Evolutionary conservation across 2,888 invertebrate species (phyloP), one percentile per base, ranked within the genome.

Genomic region (Himalopsyche japonica): DNA sequence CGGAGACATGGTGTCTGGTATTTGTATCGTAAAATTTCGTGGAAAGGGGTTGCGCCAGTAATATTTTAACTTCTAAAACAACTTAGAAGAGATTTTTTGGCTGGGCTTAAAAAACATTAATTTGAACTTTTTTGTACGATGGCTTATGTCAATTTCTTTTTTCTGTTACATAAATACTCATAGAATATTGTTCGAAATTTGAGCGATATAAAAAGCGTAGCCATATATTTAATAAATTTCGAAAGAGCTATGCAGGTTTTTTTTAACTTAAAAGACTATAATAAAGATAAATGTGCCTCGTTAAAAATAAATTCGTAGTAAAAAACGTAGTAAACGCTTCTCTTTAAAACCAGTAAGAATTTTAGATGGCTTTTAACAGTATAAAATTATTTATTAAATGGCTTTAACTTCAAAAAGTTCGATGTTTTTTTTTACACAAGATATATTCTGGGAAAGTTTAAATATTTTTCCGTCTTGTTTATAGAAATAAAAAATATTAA

Each of bases 11-110:
- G 76, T 77, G 82, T 82, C 82, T 82, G 82, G 47, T 47, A 49
- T 82, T 78, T 82, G 82, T 82, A 82, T 82, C 82, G 82, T 82
- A 76, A 82, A 82, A 82, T 76, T 81, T 49, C 32, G 49, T 20
- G 48, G 47, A 82, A 81, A 30, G 81, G 43, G 57, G 70, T 70
- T 49, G 27, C 27, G 57, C 77, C 30, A 77, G 57, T 57, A 57
- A 20, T 57, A 57, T 57, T 57, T 57, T 57, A 57, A 57, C 57
- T 57, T n/a, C 5, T 20, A 57, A 57, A 57, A 57, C 57, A 57
- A 57, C 57, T 57, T 57, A 57, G 15, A 43, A 43, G 15, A 43
- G 57, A 20, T 57, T 57, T 57, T 57, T 57, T 57, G 57, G 57
- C 57, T 20, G 49, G 20, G 20, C 20, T 24, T 57, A 20, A 20